phyloP scores from a whole-genome alignment of 2,113 vertebrate genomes.

The Tor tambroides region DNA sequence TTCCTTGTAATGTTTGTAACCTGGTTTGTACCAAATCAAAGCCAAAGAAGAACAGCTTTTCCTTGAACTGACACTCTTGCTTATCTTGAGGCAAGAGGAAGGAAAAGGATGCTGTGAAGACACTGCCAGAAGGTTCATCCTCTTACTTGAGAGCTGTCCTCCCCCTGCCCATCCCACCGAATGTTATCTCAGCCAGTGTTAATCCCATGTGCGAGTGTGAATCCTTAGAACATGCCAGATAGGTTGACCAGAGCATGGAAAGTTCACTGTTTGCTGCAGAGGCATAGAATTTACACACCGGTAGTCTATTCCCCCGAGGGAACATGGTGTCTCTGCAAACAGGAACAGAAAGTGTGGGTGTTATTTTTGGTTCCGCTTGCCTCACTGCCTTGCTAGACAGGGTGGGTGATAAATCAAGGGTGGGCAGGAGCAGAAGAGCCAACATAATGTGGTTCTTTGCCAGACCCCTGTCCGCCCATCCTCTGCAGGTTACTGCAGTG shows the following conservation, averaged over 20 bases:
- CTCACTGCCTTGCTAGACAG: constrained; percentile 37
- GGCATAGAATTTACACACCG: neutral
- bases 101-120: constrained; percentile 31
- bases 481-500: neutral
- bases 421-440: neutral
- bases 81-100: constrained; percentile 62
- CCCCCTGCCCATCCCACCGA: neutral
- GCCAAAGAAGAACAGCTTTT: neutral
- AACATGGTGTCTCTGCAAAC: constrained; percentile 76
- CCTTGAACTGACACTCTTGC: constrained; percentile 34
- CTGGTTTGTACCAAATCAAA: too few relatives aligned
- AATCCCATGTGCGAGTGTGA: neutral
- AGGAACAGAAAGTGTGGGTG: constrained; percentile 75
- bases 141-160: neutral
- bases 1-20: neutral
- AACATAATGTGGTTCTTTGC: neutral
- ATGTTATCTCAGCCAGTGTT: neutral
- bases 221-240: neutral
- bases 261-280: constrained; percentile 37
- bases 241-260: neutral
- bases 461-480: neutral
- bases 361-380: constrained; percentile 71
- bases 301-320: constrained; percentile 51
- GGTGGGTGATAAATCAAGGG: constrained; percentile 39
- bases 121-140: neutral